Base-by-base conservation (phyloP, 2,113 vertebrate genomes). In the Tympanuchus pallidicinctus region DNA sequence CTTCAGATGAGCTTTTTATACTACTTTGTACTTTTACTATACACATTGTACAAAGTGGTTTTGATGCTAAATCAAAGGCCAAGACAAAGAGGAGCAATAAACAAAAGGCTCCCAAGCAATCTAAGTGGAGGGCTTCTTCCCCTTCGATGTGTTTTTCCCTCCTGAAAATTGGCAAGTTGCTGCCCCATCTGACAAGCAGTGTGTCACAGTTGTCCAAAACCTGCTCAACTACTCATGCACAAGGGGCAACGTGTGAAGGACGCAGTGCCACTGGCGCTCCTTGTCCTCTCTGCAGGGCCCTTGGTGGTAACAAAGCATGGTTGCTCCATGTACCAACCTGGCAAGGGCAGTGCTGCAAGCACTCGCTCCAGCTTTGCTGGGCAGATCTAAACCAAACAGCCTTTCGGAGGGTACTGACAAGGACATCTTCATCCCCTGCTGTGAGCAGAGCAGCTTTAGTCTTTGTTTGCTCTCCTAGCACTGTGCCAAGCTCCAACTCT, bases 331-430 rank as follows among this genome's bases (percentile, higher is more conserved):
- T 32, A 45, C 32, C 8, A 30, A 13, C 34, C 42, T 19, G 28
- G 48, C 66, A 73, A 82, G 69, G 78, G 61, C 60, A 73, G 78
- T 0, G 8, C 30, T 3, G 2, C 2, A 5, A 59, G 48, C 6
- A 1, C 57, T 83, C 2, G 0, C 43, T 70, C 34, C 0, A 3
- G n/a, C 50, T 57, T 57, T 1, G 0, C 47, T 0, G 1, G 30
- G 48, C 42, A 94, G 88, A 95, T 95, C 91, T 92, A 92, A 94
- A 88, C 65, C 88, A 93, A 96, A 87, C 75, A 97, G 82, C 70
- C 61, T 83, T 89, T 90, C 2, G 0, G 57, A 83, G 45, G 86
- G 81, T 85, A 14, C 86, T 86, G 94, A 90, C 92, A 88, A 79
- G 20, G 70, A 84, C 22, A 12, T 91, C 94, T 97, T 91, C 94